phyloP scores from a whole-genome alignment of 2,113 vertebrate species.

The Ursus arctos region DNA sequence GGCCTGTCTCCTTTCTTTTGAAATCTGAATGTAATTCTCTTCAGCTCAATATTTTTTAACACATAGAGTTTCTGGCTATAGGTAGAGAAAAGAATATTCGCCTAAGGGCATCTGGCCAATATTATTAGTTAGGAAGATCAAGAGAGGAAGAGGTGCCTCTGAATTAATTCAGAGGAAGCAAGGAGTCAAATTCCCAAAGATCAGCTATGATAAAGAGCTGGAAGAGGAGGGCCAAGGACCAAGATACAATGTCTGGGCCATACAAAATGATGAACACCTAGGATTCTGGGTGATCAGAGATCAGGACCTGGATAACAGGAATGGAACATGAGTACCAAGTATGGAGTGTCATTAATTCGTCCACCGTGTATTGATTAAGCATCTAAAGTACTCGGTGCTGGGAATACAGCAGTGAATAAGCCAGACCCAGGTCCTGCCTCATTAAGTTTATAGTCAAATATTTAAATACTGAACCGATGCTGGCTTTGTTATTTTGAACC shows the following conservation, averaged over 20 bases:
- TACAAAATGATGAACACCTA: neutral
- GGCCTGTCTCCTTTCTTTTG: slow-evolving; percentile 1
- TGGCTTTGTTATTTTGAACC: slow-evolving; percentile 43
- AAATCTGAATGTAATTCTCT: slow-evolving; percentile 31
- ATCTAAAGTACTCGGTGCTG: neutral
- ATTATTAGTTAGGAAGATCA: slow-evolving; percentile 42
- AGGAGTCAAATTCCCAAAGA: neutral
- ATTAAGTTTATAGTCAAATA: slow-evolving; percentile 56
- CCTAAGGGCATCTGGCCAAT: neutral
- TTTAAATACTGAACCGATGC: neutral
- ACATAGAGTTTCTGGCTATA: slow-evolving; percentile 17
- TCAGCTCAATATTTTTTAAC: slow-evolving; percentile 54
- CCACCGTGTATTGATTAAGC: neutral
- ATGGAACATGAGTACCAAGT: neutral
- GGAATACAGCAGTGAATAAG: neutral
- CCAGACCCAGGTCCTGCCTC: neutral
- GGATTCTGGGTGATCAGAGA: slow-evolving; percentile 11
- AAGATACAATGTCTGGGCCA: neutral
- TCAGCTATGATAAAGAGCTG: neutral
- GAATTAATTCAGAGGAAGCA: slow-evolving; percentile 41
- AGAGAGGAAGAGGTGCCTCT: slow-evolving; percentile 1
- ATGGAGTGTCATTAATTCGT: neutral
- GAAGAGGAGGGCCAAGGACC: neutral
- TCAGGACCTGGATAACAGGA: neutral
- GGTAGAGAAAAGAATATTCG: slow-evolving; percentile 35